phyloP scores from a whole-genome alignment of 2,888 invertebrate species.

The Apomyelois bistriatella region DNA sequence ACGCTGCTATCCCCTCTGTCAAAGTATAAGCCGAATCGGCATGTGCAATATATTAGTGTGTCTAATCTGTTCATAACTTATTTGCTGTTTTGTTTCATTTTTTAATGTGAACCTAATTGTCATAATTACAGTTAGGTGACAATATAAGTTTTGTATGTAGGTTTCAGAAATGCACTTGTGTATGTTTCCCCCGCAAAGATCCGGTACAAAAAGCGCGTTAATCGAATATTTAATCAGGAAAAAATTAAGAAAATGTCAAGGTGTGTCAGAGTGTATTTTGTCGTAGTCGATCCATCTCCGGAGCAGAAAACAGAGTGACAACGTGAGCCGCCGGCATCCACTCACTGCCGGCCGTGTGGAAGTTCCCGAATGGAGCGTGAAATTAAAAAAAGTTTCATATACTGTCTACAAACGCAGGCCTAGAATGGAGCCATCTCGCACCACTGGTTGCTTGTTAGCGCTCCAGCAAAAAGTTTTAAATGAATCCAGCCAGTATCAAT shows the following conservation, averaged over 20 bases:
- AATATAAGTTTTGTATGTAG: too few species aligned
- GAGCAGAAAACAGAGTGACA: conserved; percentile 26
- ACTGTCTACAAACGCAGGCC: conserved; percentile 26
- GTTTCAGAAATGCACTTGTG: too few species aligned
- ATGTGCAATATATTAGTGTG: too few species aligned
- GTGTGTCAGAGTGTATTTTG: neutral
- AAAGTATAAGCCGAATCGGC: too few species aligned
- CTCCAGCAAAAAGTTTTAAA: conserved; percentile 32
- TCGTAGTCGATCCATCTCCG: conserved; percentile 18
- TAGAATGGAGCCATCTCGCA: conserved; percentile 11
- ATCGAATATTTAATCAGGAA: too few species aligned
- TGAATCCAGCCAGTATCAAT: conserved; percentile 19
- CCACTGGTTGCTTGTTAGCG: conserved; percentile 33
- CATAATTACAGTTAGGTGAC: too few species aligned
- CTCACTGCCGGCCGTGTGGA: conserved; percentile 37
- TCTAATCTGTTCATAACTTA: too few species aligned
- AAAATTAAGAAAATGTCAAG: too few species aligned
- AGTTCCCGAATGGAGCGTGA: conserved; percentile 69
- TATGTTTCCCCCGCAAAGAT: too few species aligned
- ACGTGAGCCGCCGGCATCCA: conserved; percentile 44
- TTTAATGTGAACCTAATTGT: too few species aligned
- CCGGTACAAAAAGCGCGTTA: neutral
- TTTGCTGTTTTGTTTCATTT: too few species aligned
- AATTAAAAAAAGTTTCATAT: conserved; percentile 74
- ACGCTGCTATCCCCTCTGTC: too few species aligned